Conservation (phyloP, 2,113 vertebrate genomes). For the Origma solitaria region DNA sequence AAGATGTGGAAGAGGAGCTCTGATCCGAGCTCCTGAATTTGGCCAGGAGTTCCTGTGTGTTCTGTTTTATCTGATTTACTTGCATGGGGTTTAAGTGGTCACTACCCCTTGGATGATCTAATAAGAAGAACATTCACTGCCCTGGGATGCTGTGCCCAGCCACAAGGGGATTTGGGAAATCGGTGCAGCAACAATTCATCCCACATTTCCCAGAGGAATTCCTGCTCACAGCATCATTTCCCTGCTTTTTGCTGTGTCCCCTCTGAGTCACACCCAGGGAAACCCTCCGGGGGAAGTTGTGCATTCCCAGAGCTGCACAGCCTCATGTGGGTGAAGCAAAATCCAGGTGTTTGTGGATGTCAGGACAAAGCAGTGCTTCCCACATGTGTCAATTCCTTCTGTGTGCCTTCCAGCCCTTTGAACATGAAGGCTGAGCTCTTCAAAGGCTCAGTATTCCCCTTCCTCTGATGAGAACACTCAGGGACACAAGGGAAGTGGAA, state of each 20-base stretch:
- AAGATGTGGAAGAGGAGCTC: background rate
- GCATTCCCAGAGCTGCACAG: background rate
- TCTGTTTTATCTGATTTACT: background rate
- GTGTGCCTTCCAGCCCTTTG: background rate
- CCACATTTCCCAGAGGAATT: background rate
- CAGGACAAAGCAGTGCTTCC: background rate
- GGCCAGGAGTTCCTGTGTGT: background rate
- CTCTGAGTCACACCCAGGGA: background rate
- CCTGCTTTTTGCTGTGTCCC: background rate
- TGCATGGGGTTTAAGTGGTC: background rate
- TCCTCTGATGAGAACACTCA: background rate
- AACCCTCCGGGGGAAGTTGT: background rate
- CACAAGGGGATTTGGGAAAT: background rate
- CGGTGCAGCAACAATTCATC: background rate
- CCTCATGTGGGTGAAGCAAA: background rate
- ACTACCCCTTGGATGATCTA: background rate
- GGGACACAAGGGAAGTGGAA: background rate
- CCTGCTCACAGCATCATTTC: background rate
- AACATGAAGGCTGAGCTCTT: background rate
- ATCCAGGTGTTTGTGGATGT: background rate
- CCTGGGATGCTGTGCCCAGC: background rate
- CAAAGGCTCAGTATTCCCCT: background rate
- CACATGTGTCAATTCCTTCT: background rate
- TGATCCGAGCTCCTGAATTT: background rate
- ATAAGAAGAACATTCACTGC: background rate